Evolutionary conservation across 2,797 vertebrate genomes (phyloP).

Genomic region (Eulemur rubriventer): DNA sequence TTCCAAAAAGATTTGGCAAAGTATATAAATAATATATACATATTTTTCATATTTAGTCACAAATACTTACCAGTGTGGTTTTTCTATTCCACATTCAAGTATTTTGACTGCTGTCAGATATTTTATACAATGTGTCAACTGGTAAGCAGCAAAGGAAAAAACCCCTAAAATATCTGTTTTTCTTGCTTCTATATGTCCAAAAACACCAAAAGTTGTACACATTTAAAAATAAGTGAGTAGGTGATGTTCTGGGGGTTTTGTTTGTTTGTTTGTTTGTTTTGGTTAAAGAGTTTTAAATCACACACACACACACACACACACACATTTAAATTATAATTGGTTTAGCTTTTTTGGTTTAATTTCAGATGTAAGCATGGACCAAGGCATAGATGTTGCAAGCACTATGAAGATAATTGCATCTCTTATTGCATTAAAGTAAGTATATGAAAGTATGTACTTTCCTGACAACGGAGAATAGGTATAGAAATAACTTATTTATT

Average conservation of each 20-base stretch:
- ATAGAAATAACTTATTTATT: conserved; percentile 24
- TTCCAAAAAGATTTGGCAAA: conserved; percentile 80
- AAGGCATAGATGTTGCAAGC: conserved; percentile 98
- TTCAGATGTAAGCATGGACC: conserved; percentile 97
- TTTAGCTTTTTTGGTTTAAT: conserved; percentile 70
- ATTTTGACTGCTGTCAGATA: conserved; percentile 69
- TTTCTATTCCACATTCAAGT: conserved; percentile 64
- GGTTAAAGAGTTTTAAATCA: conserved; percentile 6
- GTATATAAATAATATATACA: conserved; percentile 67
- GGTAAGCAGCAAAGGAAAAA: conserved; percentile 4
- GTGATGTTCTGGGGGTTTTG: not conserved
- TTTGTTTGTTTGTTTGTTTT: conserved; percentile 5
- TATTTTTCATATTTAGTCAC: conserved; percentile 81
- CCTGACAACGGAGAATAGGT: not conserved
- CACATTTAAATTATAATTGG: not conserved
- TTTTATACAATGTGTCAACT: conserved; percentile 47
- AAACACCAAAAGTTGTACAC: not conserved
- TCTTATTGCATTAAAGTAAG: conserved; percentile 98
- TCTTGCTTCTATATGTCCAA: conserved; percentile 38
- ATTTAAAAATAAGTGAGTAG: conserved; percentile 40
- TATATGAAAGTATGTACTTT: conserved; percentile 56
- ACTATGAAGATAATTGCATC: conserved; percentile 98
- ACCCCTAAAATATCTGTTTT: not conserved
- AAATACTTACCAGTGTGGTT: conserved; percentile 74
- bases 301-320: not conserved